Base-by-base conservation (phyloP, 2,113 vertebrate genomes). In the Abramis brama region DNA sequence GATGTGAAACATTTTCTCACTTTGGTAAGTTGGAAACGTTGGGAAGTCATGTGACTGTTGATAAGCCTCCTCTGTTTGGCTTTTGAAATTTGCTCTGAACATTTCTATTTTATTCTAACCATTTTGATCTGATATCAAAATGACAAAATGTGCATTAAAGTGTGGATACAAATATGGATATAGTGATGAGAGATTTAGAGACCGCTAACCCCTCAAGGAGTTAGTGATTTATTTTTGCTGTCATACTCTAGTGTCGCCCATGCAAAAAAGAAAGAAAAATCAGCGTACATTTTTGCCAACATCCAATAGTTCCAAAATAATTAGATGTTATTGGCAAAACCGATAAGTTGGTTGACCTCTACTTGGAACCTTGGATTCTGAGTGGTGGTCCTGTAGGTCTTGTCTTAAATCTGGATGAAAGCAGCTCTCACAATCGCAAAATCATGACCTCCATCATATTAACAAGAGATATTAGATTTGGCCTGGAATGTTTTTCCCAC, bases 391-490 rank as follows among this genome's bases (percentile, higher is more conserved):
- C 52, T 13, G 76, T 36, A 12, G 76, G 45, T 80, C 30, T 57
- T 59, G 10, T 80, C 30, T 59, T 39, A 15, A 79, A 79, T 43
- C 33, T 45, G 36, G 17, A 5, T 78, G 10, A 78, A 64, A 45
- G 79, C n/a, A 30, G 43, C 25, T 13, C n/a, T 27, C 68, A 47
- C 0, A 50, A 68, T 21, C 2, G 1, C 17, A 57, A 57, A 57
- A 27, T 33, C 17, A 36, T 0, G 0, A 33, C 50, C 33, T 57
- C 50, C 8, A 39, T 21, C 27, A 78, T 17, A 78, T 78, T 78
- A 78, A 52, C 59, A 10, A 33, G 17, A 33, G 17, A 82, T 23
- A 70, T 70, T 52, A 82, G 27, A 52, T 70, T 62, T 82, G 13
- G 25, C 10, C 11, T 23, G 64, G 62, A 70, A 52, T 70, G 80